Evolutionary conservation across 2,888 invertebrate species (phyloP).

Genomic region (Cremastinae sp.): DNA sequence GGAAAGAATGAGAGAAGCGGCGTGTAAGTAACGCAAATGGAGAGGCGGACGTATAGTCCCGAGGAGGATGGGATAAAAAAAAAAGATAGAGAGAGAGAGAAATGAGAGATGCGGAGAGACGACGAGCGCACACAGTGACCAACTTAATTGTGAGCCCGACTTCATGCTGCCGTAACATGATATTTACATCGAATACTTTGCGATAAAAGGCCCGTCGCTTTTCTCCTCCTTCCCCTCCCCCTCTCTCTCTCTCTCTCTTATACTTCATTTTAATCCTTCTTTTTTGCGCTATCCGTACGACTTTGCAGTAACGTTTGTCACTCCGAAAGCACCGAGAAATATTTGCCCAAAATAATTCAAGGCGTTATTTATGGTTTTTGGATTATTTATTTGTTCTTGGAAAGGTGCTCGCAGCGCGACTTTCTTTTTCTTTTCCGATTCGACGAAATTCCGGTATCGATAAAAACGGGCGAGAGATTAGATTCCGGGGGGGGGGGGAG

Average conservation of each 20-base stretch:
- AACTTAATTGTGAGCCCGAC: constrained; percentile 67
- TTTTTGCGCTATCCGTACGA: constrained; percentile 27
- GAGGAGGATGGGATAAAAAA: too few relatives aligned
- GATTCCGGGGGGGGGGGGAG: constrained; percentile 30
- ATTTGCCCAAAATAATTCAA: constrained; percentile 6
- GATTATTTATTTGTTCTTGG: too few relatives aligned
- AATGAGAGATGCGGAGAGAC: constrained; percentile 49
- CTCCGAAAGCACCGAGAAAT: constrained; percentile 15
- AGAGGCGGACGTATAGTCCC: constrained; percentile 66
- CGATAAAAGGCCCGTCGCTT: constrained; percentile 55
- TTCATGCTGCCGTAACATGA: constrained; percentile 63
- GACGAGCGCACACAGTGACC: constrained; percentile 52
- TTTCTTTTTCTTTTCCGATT: neutral
- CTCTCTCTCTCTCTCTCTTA: too few relatives aligned
- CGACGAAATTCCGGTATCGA: constrained; percentile 15
- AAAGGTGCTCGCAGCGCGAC: constrained; percentile 16
- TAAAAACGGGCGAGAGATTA: constrained; percentile 2
- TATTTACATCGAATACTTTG: constrained; percentile 63
- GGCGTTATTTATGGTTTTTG: neutral
- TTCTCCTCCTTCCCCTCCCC: too few relatives aligned
- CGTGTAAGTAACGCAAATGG: constrained; percentile 65
- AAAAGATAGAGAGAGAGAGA: constrained; percentile 57
- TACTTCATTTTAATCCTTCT: neutral
- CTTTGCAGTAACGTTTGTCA: neutral
- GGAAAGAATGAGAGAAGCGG: constrained; percentile 58